Evolutionary conservation across 2,113 vertebrate genomes (phyloP).

Genomic region (Brienomyrus longianalis): DNA sequence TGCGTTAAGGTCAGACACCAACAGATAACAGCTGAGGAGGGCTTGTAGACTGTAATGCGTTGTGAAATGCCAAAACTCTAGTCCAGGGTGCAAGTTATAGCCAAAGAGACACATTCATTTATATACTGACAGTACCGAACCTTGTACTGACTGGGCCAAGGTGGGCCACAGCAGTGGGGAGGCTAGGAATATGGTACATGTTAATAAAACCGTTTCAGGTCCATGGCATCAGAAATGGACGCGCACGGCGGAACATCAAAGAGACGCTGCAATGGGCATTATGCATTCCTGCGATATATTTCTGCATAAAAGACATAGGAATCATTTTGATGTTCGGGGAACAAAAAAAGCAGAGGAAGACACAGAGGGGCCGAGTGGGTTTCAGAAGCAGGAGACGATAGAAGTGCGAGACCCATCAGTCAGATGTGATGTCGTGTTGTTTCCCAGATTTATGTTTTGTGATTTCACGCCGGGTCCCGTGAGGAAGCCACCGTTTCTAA

Average conservation of each 20-base stretch:
- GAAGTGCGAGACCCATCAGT: slow-evolving; percentile 26
- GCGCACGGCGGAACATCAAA: neutral
- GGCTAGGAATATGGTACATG: neutral
- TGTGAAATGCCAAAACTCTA: neutral
- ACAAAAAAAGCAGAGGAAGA: neutral
- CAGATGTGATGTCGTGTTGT: slow-evolving; percentile 38
- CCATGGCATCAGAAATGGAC: neutral
- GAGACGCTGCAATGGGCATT: neutral
- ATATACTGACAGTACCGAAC: slow-evolving; percentile 1
- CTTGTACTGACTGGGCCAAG: neutral
- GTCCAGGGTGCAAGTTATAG: neutral
- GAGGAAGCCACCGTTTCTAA: neutral
- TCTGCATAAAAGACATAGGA: slow-evolving; percentile 7
- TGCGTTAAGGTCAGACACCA: slow-evolving; percentile 26
- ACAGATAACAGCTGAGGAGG: slow-evolving; percentile 24
- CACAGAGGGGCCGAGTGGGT: neutral
- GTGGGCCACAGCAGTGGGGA: neutral
- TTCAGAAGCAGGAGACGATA: neutral
- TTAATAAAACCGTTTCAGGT: neutral
- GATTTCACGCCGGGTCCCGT: slow-evolving; percentile 12
- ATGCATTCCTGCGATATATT: neutral
- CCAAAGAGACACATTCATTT: slow-evolving; percentile 9
- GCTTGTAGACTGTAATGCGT: neutral
- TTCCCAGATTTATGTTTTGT: slow-evolving; percentile 15
- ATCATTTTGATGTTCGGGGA: slow-evolving; percentile 7